These are phyloP conservation scores for Epirrita christyi DNA, from an alignment of 2,888 invertebrate species.

Conservation along the genomic window DNA sequence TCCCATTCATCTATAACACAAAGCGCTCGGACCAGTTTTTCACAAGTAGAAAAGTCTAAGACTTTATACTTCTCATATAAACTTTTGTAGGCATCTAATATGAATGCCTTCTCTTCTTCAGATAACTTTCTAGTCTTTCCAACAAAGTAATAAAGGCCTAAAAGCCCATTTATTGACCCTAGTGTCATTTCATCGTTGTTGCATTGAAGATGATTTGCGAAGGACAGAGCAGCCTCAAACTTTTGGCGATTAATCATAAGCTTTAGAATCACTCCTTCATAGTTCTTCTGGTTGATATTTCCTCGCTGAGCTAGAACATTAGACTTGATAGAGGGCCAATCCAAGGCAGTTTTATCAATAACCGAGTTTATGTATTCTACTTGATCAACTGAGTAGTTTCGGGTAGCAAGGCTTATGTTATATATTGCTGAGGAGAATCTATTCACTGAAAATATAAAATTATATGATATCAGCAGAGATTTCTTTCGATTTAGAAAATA, in stretches of 20 bases:
- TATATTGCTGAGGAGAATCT: conserved; percentile 34
- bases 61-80: conserved; percentile 82
- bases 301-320: conserved; percentile 65
- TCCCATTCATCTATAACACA: conserved; percentile 87
- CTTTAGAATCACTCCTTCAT: conserved; percentile 86
- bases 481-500: not conserved
- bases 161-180: conserved; percentile 84
- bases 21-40: conserved; percentile 86
- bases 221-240: conserved; percentile 82
- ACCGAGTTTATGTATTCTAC: conserved; percentile 59
- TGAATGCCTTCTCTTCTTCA: conserved; percentile 77
- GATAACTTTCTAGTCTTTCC: conserved; percentile 57
- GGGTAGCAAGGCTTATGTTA: conserved; percentile 11
- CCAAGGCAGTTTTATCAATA: conserved; percentile 44
- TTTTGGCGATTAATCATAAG: conserved; percentile 72
- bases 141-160: conserved; percentile 80
- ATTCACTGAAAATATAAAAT: conserved; percentile 44
- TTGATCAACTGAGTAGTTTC: conserved; percentile 47
- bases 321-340: conserved; percentile 73
- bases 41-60: conserved; percentile 86
- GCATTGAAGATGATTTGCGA: conserved; percentile 81
- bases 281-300: conserved; percentile 74
- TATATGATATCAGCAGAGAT: not conserved
- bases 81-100: conserved; percentile 77
- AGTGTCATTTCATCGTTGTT: conserved; percentile 80